phyloP scores from a whole-genome alignment of 2,888 invertebrate species.

The Rutpela maculata region DNA sequence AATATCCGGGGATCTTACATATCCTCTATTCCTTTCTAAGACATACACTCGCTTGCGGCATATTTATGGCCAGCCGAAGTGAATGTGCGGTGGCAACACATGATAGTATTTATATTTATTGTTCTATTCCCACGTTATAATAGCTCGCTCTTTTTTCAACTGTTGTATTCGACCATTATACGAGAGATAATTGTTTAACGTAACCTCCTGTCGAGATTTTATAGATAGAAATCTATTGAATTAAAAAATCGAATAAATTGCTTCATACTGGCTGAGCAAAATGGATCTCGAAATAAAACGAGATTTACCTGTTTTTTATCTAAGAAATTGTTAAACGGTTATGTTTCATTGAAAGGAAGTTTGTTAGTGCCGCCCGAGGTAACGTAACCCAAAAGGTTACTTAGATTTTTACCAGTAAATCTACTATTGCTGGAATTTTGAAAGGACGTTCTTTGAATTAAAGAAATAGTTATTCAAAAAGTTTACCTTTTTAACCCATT shows the following conservation, averaged over 20 bases:
- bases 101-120: constrained; percentile 41
- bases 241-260: constrained; percentile 21
- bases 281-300: constrained; percentile 7
- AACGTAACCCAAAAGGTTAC: background rate
- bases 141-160: constrained; percentile 25
- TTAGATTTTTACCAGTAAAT: background rate
- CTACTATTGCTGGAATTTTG: no score
- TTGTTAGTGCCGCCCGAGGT: background rate
- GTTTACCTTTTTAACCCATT: no score
- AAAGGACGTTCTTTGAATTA: no score
- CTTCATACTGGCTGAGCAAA: constrained; percentile 7
- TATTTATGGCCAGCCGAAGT: constrained; percentile 29
- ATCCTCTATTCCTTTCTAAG: constrained; percentile 36
- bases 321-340: background rate
- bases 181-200: constrained; percentile 23
- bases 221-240: constrained; percentile 20
- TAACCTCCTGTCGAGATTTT: constrained; percentile 9
- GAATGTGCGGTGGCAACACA: constrained; percentile 39
- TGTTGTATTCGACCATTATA: constrained; percentile 5
- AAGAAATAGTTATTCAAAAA: no score
- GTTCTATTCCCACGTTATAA: constrained; percentile 32
- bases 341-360: background rate
- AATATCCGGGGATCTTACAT: constrained; percentile 34
- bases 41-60: constrained; percentile 30
- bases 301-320: constrained; percentile 7